Percentiles rank a stretch among this genome's conserved stretches.
These are phyloP conservation scores for Pyrocoelia pectoralis DNA, from an alignment of 2,888 invertebrate species.

Conservation along the genomic window DNA sequence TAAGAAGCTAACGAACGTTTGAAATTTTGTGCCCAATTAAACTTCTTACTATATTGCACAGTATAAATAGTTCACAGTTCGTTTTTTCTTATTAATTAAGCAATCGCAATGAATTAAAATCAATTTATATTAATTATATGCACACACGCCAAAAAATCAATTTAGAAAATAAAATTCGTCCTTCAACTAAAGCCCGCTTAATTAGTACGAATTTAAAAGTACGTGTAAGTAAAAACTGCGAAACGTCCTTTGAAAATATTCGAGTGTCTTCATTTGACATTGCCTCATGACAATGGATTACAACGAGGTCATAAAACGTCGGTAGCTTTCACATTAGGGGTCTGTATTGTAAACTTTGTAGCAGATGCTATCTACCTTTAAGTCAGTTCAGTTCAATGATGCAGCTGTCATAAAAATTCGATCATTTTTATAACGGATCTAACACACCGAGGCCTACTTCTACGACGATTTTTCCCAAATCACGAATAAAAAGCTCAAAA, in stretches of 20 bases:
- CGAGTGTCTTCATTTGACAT: conserved; percentile 30
- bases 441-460: neutral
- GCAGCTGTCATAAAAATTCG: conserved; percentile 14
- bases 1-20: neutral
- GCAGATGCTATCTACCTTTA: conserved; percentile 34
- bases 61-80: too few species aligned
- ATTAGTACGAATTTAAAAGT: neutral
- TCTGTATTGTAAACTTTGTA: conserved; percentile 17
- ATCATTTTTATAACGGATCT: conserved; percentile 7
- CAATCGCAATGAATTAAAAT: neutral
- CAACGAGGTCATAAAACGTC: conserved; percentile 32
- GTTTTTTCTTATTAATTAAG: conserved; percentile 1
- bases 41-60: too few species aligned
- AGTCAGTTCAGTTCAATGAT: conserved; percentile 30
- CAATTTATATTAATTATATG: neutral
- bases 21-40: neutral
- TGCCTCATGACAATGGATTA: conserved; percentile 37
- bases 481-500: neutral
- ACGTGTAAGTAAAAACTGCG: neutral
- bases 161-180: neutral
- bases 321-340: conserved; percentile 35
- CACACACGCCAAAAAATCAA: neutral
- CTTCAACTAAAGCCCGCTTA: neutral
- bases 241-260: conserved; percentile 37
- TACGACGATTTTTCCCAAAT: neutral